A percentile compares a stretch with the other conserved stretches of the same genome.
Conservation (phyloP, 1,140 invertebrate species). For the Scylla paramamosain region DNA sequence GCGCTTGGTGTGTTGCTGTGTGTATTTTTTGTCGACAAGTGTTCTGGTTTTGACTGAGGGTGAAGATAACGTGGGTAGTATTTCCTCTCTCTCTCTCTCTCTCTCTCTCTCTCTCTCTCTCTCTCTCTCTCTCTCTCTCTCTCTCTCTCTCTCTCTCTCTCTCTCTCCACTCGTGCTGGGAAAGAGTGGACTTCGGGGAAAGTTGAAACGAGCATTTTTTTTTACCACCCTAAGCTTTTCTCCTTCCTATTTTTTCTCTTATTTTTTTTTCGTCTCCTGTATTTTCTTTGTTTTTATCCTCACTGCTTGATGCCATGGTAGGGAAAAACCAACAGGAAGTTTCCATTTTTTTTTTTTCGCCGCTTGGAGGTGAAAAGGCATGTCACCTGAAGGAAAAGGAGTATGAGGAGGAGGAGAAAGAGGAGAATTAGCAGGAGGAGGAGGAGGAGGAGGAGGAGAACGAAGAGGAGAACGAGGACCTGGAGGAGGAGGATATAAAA, state of each 20-base stretch:
- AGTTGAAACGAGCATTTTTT: neutral
- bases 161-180: neutral
- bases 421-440: neutral
- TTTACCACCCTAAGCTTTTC: neutral
- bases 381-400: neutral
- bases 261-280: too few relatives aligned
- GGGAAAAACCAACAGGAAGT: neutral
- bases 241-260: too few relatives aligned
- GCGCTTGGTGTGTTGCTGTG: too few relatives aligned
- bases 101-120: slow-evolving; percentile 20
- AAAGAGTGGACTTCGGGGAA: neutral
- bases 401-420: neutral
- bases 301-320: neutral
- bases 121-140: slow-evolving; percentile 20
- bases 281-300: neutral
- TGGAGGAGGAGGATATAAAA: neutral
- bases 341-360: neutral
- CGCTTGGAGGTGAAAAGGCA: neutral
- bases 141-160: slow-evolving; percentile 20
- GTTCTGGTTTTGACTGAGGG: too few relatives aligned
- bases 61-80: too few relatives aligned
- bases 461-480: too few relatives aligned
- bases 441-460: too few relatives aligned
- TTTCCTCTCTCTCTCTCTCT: neutral
- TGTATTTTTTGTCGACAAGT: too few relatives aligned